Conservation (phyloP, 1,140 invertebrate species). For the Dufourea novaeangliae region DNA sequence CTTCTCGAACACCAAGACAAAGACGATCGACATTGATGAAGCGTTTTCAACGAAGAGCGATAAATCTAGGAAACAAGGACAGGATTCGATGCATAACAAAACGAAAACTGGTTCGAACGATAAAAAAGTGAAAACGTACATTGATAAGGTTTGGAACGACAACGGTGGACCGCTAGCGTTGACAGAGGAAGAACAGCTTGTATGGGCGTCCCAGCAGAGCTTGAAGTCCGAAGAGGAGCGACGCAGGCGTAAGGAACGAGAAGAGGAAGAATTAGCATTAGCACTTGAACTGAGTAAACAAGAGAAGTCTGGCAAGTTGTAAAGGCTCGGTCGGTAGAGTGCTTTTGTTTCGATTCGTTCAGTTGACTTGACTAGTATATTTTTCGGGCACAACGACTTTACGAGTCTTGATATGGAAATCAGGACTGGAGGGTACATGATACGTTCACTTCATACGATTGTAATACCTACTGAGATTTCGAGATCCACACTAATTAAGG, state of each 20-base stretch:
- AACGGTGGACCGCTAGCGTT: conserved; percentile 46
- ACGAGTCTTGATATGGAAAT: conserved; percentile 13
- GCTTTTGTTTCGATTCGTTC: conserved; percentile 21
- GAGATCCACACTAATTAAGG: conserved; percentile 20
- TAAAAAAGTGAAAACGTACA: conserved; percentile 65
- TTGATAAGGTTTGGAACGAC: conserved; percentile 70
- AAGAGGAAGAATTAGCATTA: conserved; percentile 74
- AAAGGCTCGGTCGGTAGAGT: conserved; percentile 16
- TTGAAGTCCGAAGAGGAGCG: conserved; percentile 73
- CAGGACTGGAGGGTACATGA: conserved; percentile 18
- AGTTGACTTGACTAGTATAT: not conserved
- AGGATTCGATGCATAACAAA: conserved; percentile 57
- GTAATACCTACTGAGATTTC: conserved; percentile 9
- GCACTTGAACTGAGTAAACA: conserved; percentile 74
- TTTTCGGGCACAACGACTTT: conserved; percentile 42
- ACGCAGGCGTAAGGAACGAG: conserved; percentile 71
- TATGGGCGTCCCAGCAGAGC: conserved; percentile 74
- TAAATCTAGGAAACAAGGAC: conserved; percentile 57
- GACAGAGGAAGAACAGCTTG: conserved; percentile 72
- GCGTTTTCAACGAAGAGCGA: conserved; percentile 67
- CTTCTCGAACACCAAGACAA: conserved; percentile 57
- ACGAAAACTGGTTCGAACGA: conserved; percentile 62
- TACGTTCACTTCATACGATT: conserved; percentile 13
- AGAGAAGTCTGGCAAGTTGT: conserved; percentile 66
- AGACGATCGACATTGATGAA: conserved; percentile 67